Evolutionary conservation across 2,797 vertebrate species (phyloP).

Genomic region (Enteromius viviparus): DNA sequence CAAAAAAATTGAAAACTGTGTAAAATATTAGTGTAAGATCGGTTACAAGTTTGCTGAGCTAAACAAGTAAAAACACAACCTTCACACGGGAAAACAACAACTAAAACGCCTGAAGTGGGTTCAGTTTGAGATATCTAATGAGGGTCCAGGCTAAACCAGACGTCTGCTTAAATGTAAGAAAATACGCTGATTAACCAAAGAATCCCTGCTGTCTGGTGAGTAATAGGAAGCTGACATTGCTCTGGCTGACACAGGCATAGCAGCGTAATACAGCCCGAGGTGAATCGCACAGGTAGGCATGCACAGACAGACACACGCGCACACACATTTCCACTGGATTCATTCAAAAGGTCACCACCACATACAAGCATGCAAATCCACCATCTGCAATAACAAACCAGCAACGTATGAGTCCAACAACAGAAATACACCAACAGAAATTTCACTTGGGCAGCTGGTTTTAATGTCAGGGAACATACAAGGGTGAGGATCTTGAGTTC

Average conservation of each 20-base stretch:
- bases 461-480: slow-evolving; percentile 38
- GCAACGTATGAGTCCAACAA: background rate
- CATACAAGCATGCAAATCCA: slow-evolving; percentile 42
- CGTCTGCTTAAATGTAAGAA: slow-evolving; percentile 32
- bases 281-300: slow-evolving; percentile 19
- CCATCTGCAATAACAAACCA: slow-evolving; percentile 46
- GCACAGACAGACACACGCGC: slow-evolving; percentile 13
- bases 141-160: slow-evolving; percentile 24
- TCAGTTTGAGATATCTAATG: slow-evolving; percentile 3
- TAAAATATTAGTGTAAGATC: background rate
- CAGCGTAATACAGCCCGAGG: slow-evolving; percentile 16
- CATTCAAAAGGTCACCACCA: slow-evolving; percentile 39
- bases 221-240: slow-evolving; percentile 59
- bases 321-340: slow-evolving; percentile 17
- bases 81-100: background rate
- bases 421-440: slow-evolving; percentile 29
- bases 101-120: background rate
- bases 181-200: slow-evolving; percentile 29
- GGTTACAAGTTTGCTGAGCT: background rate
- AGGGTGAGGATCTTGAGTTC: slow-evolving; percentile 15
- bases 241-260: slow-evolving; percentile 61
- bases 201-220: slow-evolving; percentile 55
- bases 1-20: background rate
- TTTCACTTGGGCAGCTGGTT: slow-evolving; percentile 2
- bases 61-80: slow-evolving; percentile 26